phyloP scores from a whole-genome alignment of 30 jellyfish, hydroid and myxozoan species.

The Cassiopea andromeda region DNA sequence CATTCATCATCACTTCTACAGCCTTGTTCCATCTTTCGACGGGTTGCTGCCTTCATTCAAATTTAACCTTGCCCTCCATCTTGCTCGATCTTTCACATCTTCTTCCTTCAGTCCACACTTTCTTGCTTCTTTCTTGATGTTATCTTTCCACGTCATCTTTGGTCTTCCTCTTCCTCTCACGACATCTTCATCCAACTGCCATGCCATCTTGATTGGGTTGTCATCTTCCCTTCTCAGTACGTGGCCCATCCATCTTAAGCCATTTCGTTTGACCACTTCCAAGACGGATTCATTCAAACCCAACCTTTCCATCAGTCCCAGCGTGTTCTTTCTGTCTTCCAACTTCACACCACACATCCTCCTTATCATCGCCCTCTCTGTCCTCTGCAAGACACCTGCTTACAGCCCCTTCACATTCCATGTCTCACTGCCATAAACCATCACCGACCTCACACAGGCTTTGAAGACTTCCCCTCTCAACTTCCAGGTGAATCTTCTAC shows the following conservation, averaged over 20 bases:
- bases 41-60: neutral
- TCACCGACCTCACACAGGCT: constrained; percentile 30
- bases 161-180: constrained; percentile 32
- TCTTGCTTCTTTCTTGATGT: neutral
- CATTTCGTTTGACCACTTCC: neutral
- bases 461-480: neutral
- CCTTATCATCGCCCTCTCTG: constrained; percentile 17
- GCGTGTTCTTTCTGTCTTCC: constrained; percentile 14
- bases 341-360: constrained; percentile 38
- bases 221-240: constrained; percentile 29
- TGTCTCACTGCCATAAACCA: constrained; percentile 26
- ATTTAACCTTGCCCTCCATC: neutral
- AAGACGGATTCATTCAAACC: constrained; percentile 3
- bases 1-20: constrained; percentile 45
- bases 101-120: constrained; percentile 13
- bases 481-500: constrained; percentile 4
- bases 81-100: neutral
- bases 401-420: constrained; percentile 22
- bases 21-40: constrained; percentile 8
- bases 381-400: constrained; percentile 15
- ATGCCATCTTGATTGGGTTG: neutral
- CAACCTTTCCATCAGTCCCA: constrained; percentile 28
- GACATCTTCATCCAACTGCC: constrained; percentile 13
- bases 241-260: constrained; percentile 25
- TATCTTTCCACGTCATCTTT: constrained; percentile 6